Base-by-base conservation (phyloP, 2,888 invertebrate species). In the Tethea ocularis region DNA sequence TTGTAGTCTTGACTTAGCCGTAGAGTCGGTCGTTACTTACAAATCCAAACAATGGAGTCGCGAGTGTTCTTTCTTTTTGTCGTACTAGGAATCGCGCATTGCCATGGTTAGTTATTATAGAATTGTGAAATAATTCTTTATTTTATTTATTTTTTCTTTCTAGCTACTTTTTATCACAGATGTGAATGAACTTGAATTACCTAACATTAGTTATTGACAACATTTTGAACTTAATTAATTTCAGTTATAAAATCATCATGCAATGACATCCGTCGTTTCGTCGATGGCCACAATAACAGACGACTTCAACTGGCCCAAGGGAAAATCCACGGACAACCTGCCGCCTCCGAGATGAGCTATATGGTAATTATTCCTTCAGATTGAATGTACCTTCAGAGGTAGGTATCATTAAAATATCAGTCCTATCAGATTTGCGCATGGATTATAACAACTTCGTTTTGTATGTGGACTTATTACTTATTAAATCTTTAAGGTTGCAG, bases 221-320 rank as follows among this genome's bases (percentile, higher is more conserved):
- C n/a, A n/a, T 13, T 29, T 29, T 29, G 7, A 8, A 41, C 41
- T 46, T 46, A 46, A 38, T 38, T 58, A 20, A 51, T 78, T 82
- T 64, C 72, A 81, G 84, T 77, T 60, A 38, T 74, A 55, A 58
- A 70, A 15, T 67, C 78, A 33, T 66, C 72, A 13, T 82, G 80
- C 62, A 61, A 63, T 38, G 66, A 74, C 59, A 77, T 77, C 7
- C 67, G 62, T 38, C 64, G 61, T 1, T 80, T 84, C 26, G 78
- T 84, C 0, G 67, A 83, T 59, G 80, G 80, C 0, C 85, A 85
- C 63, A 85, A 85, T 57, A 24, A 38, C 17, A 71, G 76, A 26
- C 74, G 85, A 3, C 64, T 72, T 1, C 66, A 63, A n/a, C 51
- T 78, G 13, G 78, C 77, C 3, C 61, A 66, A 59, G 84, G 82